These are phyloP conservation scores for Neoarius graeffei DNA, from an alignment of 2,113 vertebrate genomes.

Conservation along the genomic window DNA sequence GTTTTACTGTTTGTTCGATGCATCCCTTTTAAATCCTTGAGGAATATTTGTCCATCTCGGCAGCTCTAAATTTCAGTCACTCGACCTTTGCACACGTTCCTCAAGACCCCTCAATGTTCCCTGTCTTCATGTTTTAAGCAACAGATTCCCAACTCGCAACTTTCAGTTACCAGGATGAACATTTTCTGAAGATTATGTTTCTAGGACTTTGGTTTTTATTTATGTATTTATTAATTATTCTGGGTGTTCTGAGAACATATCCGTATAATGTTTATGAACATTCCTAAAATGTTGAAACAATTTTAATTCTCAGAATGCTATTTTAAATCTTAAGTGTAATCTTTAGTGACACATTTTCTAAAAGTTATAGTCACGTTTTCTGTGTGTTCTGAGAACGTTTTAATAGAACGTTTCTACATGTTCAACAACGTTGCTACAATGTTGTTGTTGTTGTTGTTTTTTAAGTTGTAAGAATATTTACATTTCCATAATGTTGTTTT, in stretches of 20 bases:
- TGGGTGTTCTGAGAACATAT: not conserved
- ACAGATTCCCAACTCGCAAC: not conserved
- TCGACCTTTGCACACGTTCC: not conserved
- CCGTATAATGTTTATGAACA: not conserved
- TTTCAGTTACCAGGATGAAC: not conserved
- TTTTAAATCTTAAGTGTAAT: not conserved
- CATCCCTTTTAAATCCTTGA: slow-evolving; percentile 18
- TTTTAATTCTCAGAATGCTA: not conserved
- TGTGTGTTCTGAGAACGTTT: not conserved
- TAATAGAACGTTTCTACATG: not conserved
- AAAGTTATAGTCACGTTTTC: not conserved
- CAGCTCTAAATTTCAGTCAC: not conserved
- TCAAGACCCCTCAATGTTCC: not conserved
- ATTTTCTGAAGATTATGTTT: not conserved
- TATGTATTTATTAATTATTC: too few relatives aligned
- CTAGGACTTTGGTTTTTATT: not conserved
- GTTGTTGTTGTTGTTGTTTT: too few relatives aligned
- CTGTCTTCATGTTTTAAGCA: slow-evolving; percentile 1
- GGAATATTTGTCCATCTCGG: slow-evolving; percentile 25
- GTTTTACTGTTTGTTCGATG: slow-evolving; percentile 8
- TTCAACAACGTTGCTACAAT: too few relatives aligned
- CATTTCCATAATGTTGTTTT: not conserved
- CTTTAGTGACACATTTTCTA: not conserved
- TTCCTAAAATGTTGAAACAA: not conserved
- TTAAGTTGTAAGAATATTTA: not conserved